phyloP scores from a whole-genome alignment of 2,113 vertebrate genomes.

The Quiscalus mexicanus region DNA sequence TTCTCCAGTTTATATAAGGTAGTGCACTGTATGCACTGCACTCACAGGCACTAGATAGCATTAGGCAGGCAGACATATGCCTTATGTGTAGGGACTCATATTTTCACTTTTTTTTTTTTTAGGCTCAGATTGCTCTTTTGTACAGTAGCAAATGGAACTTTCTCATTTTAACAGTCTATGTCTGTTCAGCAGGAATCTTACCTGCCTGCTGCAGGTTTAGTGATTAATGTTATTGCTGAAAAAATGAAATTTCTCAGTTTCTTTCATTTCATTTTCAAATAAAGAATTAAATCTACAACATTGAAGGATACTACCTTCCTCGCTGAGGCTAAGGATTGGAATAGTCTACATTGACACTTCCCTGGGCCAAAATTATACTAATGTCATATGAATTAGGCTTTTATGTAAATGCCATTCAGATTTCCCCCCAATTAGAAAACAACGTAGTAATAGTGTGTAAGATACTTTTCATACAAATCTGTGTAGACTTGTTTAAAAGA shows the following conservation, averaged over 20 bases:
- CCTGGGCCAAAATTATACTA: background rate
- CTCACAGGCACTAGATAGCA: background rate
- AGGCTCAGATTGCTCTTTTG: background rate
- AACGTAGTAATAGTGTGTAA: background rate
- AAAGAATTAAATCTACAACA: background rate
- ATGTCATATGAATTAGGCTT: background rate
- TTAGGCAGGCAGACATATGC: background rate
- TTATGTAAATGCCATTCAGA: background rate
- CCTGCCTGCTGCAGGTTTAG: background rate
- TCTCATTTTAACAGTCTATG: background rate
- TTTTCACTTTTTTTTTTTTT: background rate
- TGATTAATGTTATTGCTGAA: background rate
- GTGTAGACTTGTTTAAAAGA: background rate
- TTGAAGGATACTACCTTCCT: background rate
- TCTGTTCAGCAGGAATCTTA: background rate
- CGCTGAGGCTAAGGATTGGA: fast-evolving
- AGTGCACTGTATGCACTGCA: background rate
- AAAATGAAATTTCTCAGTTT: background rate
- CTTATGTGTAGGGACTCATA: background rate
- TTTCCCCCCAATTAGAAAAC: background rate
- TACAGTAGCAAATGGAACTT: background rate
- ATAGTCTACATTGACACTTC: background rate
- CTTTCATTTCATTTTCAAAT: background rate
- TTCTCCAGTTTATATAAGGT: background rate
- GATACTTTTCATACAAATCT: background rate